A percentile compares a stretch with the other conserved stretches of the same genome.
Evolutionary conservation across 2,888 invertebrate species (phyloP).

Genomic region (Allacma fusca): DNA sequence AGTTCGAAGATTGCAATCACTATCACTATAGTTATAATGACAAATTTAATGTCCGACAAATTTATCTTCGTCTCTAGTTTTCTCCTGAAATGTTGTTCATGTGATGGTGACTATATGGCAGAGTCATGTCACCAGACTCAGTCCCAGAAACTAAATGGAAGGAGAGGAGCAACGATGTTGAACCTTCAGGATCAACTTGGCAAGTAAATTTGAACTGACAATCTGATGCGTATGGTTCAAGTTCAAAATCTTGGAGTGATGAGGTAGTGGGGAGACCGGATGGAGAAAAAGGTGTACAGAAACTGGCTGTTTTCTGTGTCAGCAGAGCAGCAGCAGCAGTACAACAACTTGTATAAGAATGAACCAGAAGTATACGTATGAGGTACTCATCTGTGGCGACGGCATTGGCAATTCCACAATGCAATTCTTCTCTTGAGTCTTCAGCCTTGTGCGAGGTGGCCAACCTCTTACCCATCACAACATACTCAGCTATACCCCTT

Average conservation of each 20-base stretch:
- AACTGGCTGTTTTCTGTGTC: conserved; percentile 43
- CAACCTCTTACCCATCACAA: neutral
- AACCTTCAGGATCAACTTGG: conserved; percentile 6
- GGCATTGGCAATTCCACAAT: conserved; percentile 20
- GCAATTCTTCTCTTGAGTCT: neutral
- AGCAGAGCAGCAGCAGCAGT: conserved; percentile 43
- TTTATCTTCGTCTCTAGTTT: neutral
- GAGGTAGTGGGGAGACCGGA: conserved; percentile 32
- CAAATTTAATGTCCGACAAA: neutral
- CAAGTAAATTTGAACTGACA: neutral
- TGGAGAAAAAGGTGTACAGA: conserved; percentile 44
- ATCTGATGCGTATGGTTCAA: neutral
- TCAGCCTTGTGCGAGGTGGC: conserved; percentile 18
- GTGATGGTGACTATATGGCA: conserved; percentile 9
- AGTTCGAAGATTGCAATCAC: too few species aligned
- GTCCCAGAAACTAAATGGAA: conserved; percentile 31
- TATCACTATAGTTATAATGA: neutral
- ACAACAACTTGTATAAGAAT: conserved; percentile 31
- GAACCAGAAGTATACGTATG: neutral
- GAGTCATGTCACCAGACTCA: conserved; percentile 22
- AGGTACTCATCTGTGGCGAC: conserved; percentile 4
- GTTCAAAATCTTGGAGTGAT: neutral
- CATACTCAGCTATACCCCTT: neutral
- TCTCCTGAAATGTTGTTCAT: neutral
- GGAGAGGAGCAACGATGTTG: neutral